Evolutionary conservation across 2,797 vertebrate species (phyloP).

Genomic region (Hipposideros larvatus): DNA sequence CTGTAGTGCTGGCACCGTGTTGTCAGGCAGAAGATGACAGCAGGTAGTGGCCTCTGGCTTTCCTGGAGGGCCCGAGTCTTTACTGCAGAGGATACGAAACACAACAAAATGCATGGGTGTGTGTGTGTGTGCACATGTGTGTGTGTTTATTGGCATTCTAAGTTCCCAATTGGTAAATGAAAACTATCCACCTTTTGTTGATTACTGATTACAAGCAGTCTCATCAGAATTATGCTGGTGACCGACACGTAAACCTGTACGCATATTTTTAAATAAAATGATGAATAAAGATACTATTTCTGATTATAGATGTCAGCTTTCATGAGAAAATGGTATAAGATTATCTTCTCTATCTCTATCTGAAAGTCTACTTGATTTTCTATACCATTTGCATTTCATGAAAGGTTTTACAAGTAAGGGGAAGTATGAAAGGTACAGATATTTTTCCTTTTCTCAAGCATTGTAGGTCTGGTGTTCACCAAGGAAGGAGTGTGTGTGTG

Average conservation of each 20-base stretch:
- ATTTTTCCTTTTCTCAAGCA: neutral
- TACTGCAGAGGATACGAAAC: neutral
- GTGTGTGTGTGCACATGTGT: too few species aligned
- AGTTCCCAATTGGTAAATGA: neutral
- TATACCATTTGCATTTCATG: neutral
- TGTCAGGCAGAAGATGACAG: neutral
- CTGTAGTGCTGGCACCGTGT: accelerated
- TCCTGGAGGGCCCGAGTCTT: neutral
- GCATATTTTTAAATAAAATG: neutral
- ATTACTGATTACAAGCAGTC: neutral
- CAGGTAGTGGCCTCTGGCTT: accelerated
- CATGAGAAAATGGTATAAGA: neutral
- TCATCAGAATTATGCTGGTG: neutral
- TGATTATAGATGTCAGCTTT: neutral
- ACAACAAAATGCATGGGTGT: neutral
- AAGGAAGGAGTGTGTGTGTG: neutral
- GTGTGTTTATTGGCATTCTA: neutral
- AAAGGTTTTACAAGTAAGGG: neutral
- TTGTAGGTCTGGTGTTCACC: neutral
- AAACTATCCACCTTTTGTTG: neutral
- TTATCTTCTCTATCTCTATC: neutral
- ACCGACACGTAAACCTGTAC: neutral
- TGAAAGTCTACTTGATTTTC: constrained; percentile 16
- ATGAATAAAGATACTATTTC: neutral
- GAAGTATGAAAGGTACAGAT: neutral